Percentiles rank a stretch among this genome's conserved stretches.
These are phyloP conservation scores for Muscina levida DNA, from an alignment of 2,888 invertebrate species.

Conservation along the genomic window DNA sequence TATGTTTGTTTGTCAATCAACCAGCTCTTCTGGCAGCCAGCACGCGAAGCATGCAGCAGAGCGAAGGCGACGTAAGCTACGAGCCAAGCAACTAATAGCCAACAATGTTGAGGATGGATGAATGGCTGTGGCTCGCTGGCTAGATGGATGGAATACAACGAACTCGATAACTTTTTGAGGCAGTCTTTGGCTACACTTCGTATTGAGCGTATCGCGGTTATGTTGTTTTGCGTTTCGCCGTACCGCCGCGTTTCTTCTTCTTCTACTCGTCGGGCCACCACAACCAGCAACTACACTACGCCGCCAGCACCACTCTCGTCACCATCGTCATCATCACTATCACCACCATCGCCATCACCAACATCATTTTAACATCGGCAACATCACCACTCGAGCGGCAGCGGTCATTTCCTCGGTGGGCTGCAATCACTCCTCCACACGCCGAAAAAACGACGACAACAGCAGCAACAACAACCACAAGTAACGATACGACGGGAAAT, in stretches of 20 bases:
- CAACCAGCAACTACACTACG: not conserved
- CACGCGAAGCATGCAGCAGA: constrained; percentile 55
- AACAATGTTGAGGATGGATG: constrained; percentile 65
- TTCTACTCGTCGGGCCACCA: constrained; percentile 60
- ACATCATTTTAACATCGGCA: constrained; percentile 60
- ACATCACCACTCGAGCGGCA: constrained; percentile 44
- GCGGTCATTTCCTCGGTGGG: not conserved
- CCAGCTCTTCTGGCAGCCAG: constrained; percentile 53
- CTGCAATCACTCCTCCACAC: not conserved
- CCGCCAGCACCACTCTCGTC: constrained; percentile 43
- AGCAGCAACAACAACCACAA: constrained; percentile 10
- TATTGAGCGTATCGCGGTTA: constrained; percentile 80
- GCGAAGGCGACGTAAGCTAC: constrained; percentile 25
- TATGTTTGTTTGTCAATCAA: constrained; percentile 50
- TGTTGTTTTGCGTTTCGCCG: constrained; percentile 71
- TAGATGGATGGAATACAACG: constrained; percentile 77
- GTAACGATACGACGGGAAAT: constrained; percentile 33
- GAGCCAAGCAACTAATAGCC: constrained; percentile 57
- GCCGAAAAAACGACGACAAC: constrained; percentile 31
- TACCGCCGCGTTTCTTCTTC: constrained; percentile 61
- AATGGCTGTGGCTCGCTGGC: constrained; percentile 68
- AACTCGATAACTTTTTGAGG: constrained; percentile 80
- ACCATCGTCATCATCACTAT: constrained; percentile 58
- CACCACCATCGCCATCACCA: constrained; percentile 69
- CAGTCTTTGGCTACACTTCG: constrained; percentile 81